Evolutionary conservation across 2,113 vertebrate genomes (phyloP), one percentile per base, ranked within the genome.

Genomic region (Eleginops maclovinus): DNA sequence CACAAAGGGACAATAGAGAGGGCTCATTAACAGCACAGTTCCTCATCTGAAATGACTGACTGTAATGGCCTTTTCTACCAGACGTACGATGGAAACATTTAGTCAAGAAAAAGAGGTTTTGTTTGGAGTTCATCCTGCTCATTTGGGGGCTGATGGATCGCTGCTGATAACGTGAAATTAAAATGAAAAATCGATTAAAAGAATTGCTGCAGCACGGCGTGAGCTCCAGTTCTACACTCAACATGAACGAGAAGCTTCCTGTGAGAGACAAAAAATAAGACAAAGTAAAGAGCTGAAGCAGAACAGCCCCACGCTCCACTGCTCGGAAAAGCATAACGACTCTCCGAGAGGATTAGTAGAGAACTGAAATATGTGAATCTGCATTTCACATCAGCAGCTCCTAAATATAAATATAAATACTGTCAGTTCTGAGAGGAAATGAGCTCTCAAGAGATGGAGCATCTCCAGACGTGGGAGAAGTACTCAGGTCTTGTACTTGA

Each of bases 121-220:
- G 62, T 77, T 22, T 51, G 44, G 50, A 31, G 21, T 19, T 65
- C 26, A 24, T 55, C 66, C 10, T 40, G 41, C 28, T 72, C 55
- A 15, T 84, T 14, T 36, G 15, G 28, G 28, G 41, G 54, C 4
- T 22, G 67, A 69, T 7, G 21, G 26, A 61, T 7, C 16, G 26
- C 31, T 58, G 56, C 11, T 44, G 49, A 74, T 69, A 72, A 73
- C 9, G 43, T n/a, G 73, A 58, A 69, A 77, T 74, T 58, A 68
- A 46, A 77, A 26, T 24, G 63, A 79, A 47, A 60, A 58, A 66
- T 61, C 19, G 15, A 84, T 84, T 73, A 63, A 55, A 54, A 51
- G 12, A 50, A 70, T 24, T 55, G 36, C 60, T 21, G 58, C n/a
- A 13, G 16, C 64, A 4, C 81, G 40, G 46, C 65, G 47, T 70